phyloP scores from a whole-genome alignment of 2,113 vertebrate species.

The Scalopus aquaticus region DNA sequence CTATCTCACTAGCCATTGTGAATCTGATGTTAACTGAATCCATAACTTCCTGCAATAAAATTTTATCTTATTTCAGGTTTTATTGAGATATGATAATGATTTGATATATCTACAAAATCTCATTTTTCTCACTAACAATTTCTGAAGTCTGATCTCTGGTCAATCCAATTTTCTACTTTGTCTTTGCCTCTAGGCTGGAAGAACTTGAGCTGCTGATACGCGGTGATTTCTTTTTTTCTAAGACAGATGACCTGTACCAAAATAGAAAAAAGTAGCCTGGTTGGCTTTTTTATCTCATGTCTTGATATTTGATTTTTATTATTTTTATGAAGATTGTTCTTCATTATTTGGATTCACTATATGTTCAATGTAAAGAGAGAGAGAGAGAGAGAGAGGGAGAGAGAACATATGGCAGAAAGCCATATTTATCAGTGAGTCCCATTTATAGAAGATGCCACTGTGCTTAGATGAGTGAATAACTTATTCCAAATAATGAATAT shows the following conservation, averaged over 20 bases:
- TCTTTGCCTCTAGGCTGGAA: neutral
- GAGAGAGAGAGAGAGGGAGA: too few relatives aligned
- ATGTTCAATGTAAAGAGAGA: neutral
- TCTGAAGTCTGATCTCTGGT: neutral
- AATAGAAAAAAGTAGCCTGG: neutral
- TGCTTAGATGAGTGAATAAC: neutral
- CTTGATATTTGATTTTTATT: neutral
- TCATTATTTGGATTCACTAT: neutral
- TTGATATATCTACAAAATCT: neutral
- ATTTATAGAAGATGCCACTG: neutral
- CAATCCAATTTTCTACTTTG: neutral
- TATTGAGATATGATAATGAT: neutral
- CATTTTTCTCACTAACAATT: neutral
- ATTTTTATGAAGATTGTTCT: neutral
- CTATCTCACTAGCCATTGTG: neutral
- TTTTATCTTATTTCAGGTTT: neutral
- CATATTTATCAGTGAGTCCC: neutral
- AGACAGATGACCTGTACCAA: neutral
- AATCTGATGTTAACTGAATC: neutral
- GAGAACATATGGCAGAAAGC: neutral
- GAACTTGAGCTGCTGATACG: neutral
- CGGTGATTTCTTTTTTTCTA: neutral
- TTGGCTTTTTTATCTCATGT: conserved; percentile 6
- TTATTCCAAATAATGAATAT: neutral
- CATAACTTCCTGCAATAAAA: neutral